Evolutionary conservation across 1,140 invertebrate species (phyloP).

Genomic region (Hestina assimilis): DNA sequence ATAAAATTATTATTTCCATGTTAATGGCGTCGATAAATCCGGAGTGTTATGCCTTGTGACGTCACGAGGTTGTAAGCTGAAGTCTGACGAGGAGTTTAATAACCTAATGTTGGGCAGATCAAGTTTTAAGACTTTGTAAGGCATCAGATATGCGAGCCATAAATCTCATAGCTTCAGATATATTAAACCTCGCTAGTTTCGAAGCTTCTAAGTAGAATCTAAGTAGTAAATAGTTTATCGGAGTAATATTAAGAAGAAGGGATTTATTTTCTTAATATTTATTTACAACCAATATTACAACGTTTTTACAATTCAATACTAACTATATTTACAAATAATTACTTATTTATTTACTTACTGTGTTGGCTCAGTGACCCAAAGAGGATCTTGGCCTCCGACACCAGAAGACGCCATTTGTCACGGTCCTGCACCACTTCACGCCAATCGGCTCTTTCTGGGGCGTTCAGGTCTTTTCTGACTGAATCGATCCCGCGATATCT

Average conservation of each 20-base stretch:
- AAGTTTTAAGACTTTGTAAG: constrained; percentile 31
- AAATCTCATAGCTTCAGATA: constrained; percentile 21
- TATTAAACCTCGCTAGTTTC: constrained; percentile 17
- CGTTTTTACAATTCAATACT: no score
- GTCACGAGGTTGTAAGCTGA: neutral
- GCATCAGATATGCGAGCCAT: constrained; percentile 25
- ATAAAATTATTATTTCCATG: constrained; percentile 66
- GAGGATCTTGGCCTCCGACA: no score
- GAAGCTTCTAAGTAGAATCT: constrained; percentile 16
- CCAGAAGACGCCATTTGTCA: no score
- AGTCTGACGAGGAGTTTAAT: constrained; percentile 21
- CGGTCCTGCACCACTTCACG: no score
- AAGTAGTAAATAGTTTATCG: neutral
- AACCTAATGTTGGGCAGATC: constrained; percentile 21
- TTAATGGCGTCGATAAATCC: constrained; percentile 64
- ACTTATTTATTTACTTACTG: no score
- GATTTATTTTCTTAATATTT: no score
- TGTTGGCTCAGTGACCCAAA: no score
- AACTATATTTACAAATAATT: no score
- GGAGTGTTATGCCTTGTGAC: constrained; percentile 34
- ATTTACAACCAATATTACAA: no score
- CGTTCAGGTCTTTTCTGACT: no score
- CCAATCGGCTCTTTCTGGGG: no score
- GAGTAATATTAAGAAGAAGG: constrained; percentile 14
- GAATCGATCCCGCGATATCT: no score